These are phyloP conservation scores for Labeo catla DNA, from an alignment of 2,113 vertebrate species.

Conservation along the genomic window DNA sequence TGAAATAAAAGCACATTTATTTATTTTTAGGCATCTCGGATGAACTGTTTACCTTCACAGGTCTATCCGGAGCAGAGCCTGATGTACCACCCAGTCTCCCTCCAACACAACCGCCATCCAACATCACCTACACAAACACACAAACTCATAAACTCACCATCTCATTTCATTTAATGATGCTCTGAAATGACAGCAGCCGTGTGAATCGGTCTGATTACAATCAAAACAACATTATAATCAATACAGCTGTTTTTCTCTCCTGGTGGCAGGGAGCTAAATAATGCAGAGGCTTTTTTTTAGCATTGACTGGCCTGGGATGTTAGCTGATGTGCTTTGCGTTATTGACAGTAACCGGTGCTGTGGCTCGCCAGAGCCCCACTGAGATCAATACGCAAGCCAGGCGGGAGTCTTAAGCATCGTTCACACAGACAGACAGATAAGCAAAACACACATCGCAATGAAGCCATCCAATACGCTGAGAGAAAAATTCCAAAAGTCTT, in stretches of 20 bases:
- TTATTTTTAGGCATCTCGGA: background rate
- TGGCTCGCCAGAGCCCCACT: slow-evolving; percentile 74
- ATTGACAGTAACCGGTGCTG: slow-evolving; percentile 70
- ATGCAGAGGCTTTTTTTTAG: slow-evolving; percentile 59
- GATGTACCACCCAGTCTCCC: slow-evolving; percentile 61
- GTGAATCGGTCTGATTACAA: background rate
- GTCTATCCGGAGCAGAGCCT: slow-evolving; percentile 56
- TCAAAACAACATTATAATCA: slow-evolving; percentile 29
- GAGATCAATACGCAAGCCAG: slow-evolving; percentile 74
- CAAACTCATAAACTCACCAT: background rate
- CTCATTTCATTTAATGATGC: slow-evolving; percentile 18
- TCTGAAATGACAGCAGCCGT: slow-evolving; percentile 7
- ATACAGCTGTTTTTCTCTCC: slow-evolving; percentile 6
- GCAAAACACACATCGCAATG: slow-evolving; percentile 2
- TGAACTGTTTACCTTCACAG: slow-evolving; percentile 63
- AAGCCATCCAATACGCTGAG: slow-evolving; percentile 20
- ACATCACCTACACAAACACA: slow-evolving; percentile 60
- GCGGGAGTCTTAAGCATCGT: slow-evolving; percentile 56
- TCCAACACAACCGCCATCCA: slow-evolving; percentile 63
- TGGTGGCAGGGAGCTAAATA: slow-evolving; percentile 59
- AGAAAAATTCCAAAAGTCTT: background rate
- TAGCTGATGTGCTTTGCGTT: slow-evolving; percentile 65
- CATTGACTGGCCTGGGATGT: slow-evolving; percentile 68
- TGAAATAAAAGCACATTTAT: background rate
- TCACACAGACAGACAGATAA: slow-evolving; percentile 26